These are phyloP conservation scores for Apaloderma vittatum DNA, from an alignment of 2,113 vertebrate genomes.

Conservation along the genomic window DNA sequence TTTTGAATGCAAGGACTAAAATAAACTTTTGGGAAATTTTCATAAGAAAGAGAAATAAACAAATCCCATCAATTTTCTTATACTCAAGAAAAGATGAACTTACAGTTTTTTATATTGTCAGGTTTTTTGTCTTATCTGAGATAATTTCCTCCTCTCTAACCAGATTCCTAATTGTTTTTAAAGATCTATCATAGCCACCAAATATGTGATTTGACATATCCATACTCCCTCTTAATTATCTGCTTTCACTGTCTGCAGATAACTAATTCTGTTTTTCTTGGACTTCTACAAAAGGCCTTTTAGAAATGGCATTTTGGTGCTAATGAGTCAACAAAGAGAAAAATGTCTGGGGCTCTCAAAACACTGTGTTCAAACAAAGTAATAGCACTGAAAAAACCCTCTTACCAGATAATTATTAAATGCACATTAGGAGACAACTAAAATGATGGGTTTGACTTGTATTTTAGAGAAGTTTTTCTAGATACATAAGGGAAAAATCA, in stretches of 20 bases:
- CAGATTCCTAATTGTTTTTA: not conserved
- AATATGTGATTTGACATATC: not conserved
- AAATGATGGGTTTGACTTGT: not conserved
- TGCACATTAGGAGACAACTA: not conserved
- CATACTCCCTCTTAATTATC: conserved; percentile 12
- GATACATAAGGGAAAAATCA: not conserved
- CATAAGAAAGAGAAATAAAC: not conserved
- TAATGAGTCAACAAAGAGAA: conserved; percentile 51
- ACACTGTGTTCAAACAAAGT: not conserved
- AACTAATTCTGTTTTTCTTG: not conserved
- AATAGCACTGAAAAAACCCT: not conserved
- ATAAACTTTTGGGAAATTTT: not conserved
- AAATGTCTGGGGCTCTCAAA: not conserved
- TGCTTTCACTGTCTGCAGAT: not conserved
- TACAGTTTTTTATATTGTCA: not conserved
- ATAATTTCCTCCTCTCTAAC: not conserved
- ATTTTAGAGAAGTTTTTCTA: not conserved
- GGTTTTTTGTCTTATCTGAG: not conserved
- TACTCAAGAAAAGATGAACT: not conserved
- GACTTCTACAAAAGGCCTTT: not conserved
- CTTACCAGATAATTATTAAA: not conserved
- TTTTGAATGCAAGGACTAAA: not conserved
- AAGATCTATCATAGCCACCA: not conserved
- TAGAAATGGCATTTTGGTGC: conserved; percentile 14
- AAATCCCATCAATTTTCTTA: not conserved